phyloP scores from a whole-genome alignment of 2,888 invertebrate genomes.

The Schizaphis graminum region DNA sequence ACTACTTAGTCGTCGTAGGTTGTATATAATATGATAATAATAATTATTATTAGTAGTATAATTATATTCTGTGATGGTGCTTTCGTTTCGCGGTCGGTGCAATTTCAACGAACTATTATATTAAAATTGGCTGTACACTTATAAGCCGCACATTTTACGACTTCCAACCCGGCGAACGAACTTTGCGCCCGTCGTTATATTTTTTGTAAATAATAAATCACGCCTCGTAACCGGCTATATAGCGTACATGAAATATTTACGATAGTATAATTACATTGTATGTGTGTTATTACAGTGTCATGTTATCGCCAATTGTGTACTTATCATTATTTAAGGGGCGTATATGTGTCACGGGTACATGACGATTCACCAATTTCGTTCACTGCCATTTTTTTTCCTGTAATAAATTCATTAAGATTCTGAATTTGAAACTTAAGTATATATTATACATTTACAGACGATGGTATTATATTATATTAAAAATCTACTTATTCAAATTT shows the following conservation, averaged over 20 bases:
- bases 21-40: neutral
- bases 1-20: neutral
- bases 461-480: neutral
- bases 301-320: conserved; percentile 9
- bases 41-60: neutral
- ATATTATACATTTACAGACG: too few species aligned
- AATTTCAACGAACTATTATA: neutral
- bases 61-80: neutral
- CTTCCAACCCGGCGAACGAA: neutral
- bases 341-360: neutral
- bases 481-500: neutral
- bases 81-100: neutral
- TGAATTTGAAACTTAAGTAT: neutral
- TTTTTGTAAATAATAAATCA: conserved; percentile 4
- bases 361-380: neutral
- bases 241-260: neutral
- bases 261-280: neutral
- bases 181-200: neutral
- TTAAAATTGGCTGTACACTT: neutral
- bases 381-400: neutral
- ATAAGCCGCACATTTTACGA: neutral
- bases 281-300: neutral
- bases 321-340: neutral
- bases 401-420: neutral
- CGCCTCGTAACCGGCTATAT: neutral